Evolutionary conservation across 2,888 invertebrate species (phyloP).

Genomic region (Aphodius granarius): DNA sequence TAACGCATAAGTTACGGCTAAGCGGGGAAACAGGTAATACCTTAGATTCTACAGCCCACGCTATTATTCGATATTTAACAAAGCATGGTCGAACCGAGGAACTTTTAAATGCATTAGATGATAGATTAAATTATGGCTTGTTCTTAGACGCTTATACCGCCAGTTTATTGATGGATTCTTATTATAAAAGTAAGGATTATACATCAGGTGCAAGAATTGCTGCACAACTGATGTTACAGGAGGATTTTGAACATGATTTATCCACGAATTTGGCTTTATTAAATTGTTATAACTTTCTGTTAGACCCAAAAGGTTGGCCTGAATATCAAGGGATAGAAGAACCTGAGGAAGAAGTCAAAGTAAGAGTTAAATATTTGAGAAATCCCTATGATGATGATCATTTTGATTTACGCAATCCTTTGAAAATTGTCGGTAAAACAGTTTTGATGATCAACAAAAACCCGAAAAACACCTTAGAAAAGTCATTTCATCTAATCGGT

Average conservation of each 20-base stretch:
- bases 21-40: conserved; percentile 71
- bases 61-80: conserved; percentile 67
- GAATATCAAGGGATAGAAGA: conserved; percentile 47
- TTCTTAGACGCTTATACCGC: conserved; percentile 83
- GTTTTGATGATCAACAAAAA: conserved; percentile 64
- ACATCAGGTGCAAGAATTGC: conserved; percentile 76
- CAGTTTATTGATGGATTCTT: conserved; percentile 79
- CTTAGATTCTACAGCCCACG: conserved; percentile 81
- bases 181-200: conserved; percentile 70
- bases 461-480: conserved; percentile 56
- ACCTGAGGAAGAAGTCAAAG: conserved; percentile 53
- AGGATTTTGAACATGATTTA: conserved; percentile 76
- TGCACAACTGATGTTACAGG: conserved; percentile 82
- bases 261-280: conserved; percentile 70
- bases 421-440: conserved; percentile 81
- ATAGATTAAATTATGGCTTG: conserved; percentile 85
- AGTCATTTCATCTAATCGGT: conserved; percentile 53
- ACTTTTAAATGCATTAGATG: conserved; percentile 72
- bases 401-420: conserved; percentile 77
- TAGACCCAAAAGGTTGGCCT: conserved; percentile 57
- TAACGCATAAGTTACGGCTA: conserved; percentile 71
- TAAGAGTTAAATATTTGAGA: conserved; percentile 77
- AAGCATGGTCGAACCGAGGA: conserved; percentile 62
- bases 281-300: conserved; percentile 73
- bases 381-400: conserved; percentile 89